Base-by-base conservation (phyloP, 2,888 invertebrate genomes). In the Dicranocentrus wangi region DNA sequence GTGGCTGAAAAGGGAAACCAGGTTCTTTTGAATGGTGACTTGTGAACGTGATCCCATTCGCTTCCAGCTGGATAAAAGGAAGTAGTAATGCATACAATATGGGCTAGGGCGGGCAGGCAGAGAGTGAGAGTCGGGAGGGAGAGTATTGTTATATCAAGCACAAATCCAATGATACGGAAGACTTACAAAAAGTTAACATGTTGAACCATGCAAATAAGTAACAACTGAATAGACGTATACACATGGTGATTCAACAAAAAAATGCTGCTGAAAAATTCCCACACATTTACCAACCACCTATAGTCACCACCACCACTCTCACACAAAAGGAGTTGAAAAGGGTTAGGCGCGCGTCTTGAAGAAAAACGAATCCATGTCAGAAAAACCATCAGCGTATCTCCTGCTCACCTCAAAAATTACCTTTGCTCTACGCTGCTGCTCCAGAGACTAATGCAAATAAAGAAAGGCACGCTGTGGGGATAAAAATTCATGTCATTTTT, bases 201-300 rank as follows among this genome's bases (percentile, higher is more conserved):
- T 76, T 76, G 66, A 75, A 68, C 63, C 76, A 76, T 76, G 66
- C 76, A 76, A 76, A 76, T 76, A 68, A 51, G n/a, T n/a, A n/a
- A n/a, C n/a, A n/a, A n/a, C n/a, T n/a, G n/a, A n/a, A n/a, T n/a
- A n/a, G 1, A 53, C 70, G 42, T 27, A 63, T 42, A 53, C n/a
- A 17, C 19, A 17, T 21, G 53, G 1, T 21, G n/a, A n/a, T n/a
- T n/a, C 43, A 43, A n/a, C 15, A 43, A 43, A 43, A 39, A 43
- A 43, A 43, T 13, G 43, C n/a, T 2, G 43, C 43, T 43, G 43
- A n/a, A 43, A 43, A n/a, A n/a, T n/a, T n/a, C n/a, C n/a, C n/a
- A n/a, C n/a, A n/a, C n/a, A n/a, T n/a, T n/a, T n/a, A n/a, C n/a
- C n/a, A n/a, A n/a, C n/a, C n/a, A n/a, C n/a, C n/a, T n/a, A n/a